Percentiles rank a stretch among this genome's conserved stretches.
phyloP scores from a whole-genome alignment of 2,113 vertebrate species.

The Morphnarchus princeps region DNA sequence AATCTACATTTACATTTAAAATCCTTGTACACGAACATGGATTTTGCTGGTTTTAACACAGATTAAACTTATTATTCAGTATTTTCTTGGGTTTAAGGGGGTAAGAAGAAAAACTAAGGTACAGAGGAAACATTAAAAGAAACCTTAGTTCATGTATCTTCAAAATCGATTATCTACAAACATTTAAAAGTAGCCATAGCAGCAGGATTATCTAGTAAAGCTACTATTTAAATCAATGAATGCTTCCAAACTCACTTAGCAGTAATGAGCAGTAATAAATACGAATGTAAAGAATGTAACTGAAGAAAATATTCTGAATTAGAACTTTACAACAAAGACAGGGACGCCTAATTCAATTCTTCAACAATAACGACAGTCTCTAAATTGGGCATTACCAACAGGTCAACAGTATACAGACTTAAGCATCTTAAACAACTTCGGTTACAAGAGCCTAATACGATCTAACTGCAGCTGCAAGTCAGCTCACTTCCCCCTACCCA shows the following conservation, averaged over 20 bases:
- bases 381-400: background rate
- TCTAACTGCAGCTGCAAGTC: background rate
- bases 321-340: background rate
- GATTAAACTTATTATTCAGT: background rate
- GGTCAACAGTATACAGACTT: background rate
- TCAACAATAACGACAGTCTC: background rate
- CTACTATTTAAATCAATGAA: background rate
- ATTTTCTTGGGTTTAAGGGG: background rate
- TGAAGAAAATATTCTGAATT: background rate
- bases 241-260: background rate
- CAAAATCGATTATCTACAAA: background rate
- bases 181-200: background rate
- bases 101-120: background rate
- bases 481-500: background rate
- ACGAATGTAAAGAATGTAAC: background rate
- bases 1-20: background rate
- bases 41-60: background rate
- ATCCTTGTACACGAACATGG: background rate
- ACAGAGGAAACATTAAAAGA: background rate
- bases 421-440: background rate
- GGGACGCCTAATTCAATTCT: background rate
- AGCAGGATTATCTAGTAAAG: background rate
- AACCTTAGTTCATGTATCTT: background rate
- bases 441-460: background rate
- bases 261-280: background rate